Percentiles rank a stretch among this genome's conserved stretches.
Conservation (phyloP, 2,888 invertebrate species). For the Protophormia terraenovae region DNA sequence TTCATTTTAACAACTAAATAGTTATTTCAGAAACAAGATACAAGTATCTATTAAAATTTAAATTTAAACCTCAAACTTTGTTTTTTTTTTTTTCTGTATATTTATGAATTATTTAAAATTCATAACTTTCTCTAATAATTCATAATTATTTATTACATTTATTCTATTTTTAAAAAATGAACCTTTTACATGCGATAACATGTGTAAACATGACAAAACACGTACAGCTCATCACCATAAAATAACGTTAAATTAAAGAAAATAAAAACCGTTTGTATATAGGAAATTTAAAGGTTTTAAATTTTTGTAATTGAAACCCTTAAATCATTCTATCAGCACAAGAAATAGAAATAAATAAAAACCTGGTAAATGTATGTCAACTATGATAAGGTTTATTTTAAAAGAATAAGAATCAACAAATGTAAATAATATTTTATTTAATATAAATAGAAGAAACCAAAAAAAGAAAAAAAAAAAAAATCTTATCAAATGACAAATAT, state of each 20-base stretch:
- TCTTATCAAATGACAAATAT: slow-evolving; percentile 17
- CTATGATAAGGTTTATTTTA: slow-evolving; percentile 30
- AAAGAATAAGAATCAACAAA: background rate
- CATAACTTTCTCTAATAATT: slow-evolving; percentile 26
- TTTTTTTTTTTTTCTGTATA: too few relatives aligned
- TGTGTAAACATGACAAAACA: slow-evolving; percentile 31
- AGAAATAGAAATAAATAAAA: background rate
- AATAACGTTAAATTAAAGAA: background rate
- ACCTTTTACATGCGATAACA: slow-evolving; percentile 13
- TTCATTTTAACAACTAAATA: too few relatives aligned
- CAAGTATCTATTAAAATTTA: too few relatives aligned
- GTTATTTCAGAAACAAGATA: too few relatives aligned
- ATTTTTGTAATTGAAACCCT: slow-evolving; percentile 5
- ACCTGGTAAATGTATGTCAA: slow-evolving; percentile 28
- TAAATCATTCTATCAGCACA: background rate
- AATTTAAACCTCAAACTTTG: background rate
- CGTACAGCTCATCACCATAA: background rate
- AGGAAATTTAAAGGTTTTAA: background rate
- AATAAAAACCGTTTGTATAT: background rate
- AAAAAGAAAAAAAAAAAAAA: too few relatives aligned
- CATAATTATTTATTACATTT: slow-evolving; percentile 17
- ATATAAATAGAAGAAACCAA: background rate
- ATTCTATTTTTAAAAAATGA: background rate
- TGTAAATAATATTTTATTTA: background rate
- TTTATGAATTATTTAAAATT: background rate